A percentile compares a stretch with the other conserved stretches of the same genome.
phyloP scores from a whole-genome alignment of 2,113 vertebrate species.

The Microcebus lehilahytsara region DNA sequence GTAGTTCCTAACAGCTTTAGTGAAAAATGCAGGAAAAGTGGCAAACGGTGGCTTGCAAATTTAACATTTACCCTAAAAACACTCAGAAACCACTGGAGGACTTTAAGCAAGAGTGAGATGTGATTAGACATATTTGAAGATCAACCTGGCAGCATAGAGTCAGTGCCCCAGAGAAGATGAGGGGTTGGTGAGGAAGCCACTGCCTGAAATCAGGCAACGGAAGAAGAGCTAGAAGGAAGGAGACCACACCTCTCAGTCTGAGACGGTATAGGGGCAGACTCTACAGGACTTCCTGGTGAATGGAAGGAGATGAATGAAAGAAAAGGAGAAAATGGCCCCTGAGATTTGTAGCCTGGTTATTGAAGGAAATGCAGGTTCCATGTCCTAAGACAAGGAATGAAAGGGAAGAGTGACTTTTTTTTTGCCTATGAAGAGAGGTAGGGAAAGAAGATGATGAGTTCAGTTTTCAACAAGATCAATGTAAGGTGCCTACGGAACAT shows the following conservation, averaged over 20 bases:
- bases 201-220: not conserved
- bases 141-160: not conserved
- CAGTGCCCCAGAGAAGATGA: not conserved
- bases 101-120: not conserved
- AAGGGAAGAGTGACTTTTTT: not conserved
- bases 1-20: rapidly evolving
- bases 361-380: not conserved
- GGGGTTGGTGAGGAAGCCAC: not conserved
- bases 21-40: not conserved
- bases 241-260: not conserved
- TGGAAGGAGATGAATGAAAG: rapidly evolving
- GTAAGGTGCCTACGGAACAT: not conserved
- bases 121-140: not conserved
- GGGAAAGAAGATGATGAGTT: not conserved
- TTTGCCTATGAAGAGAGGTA: not conserved
- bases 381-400: not conserved
- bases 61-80: not conserved
- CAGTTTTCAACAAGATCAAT: not conserved
- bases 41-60: not conserved
- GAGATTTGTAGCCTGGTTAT: too few species aligned
- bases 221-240: not conserved
- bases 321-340: too few species aligned
- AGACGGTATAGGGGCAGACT: not conserved
- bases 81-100: not conserved
- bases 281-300: not conserved